Evolutionary conservation across 2,113 vertebrate species (phyloP), one percentile per base, ranked within the genome.

Genomic region (Eleginops maclovinus): DNA sequence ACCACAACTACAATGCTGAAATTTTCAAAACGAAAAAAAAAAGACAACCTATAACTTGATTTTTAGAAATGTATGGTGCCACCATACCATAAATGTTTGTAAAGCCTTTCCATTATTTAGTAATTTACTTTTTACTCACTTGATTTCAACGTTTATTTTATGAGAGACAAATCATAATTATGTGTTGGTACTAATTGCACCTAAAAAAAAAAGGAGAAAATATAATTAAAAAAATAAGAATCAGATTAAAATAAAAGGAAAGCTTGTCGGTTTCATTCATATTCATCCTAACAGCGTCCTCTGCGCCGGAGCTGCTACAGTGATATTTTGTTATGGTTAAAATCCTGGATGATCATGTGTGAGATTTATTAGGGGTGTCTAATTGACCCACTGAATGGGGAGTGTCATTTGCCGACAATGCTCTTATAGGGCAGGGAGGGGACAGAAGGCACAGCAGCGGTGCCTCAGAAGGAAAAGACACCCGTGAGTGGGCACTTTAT

Each of bases 1-100:
- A 93, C 90, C 92, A 93, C 93, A 92, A 93, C 93, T 89, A 93
- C 92, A 88, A 90, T 86, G 91, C 89, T 88, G 90, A 91, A 69
- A 92, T 85, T 89, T 82, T 77, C 65, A 80, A 83, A 81, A 36
- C 6, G 31, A 55, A 71, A 67, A 79, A 70, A 73, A 86, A 51
- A 83, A 86, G 53, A 87, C 63, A 87, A 78, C 74, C 90, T 89
- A 93, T 56, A 89, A 64, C 40, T 75, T 84, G 71, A 90, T 89
- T 91, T 62, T 90, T 55, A 89, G 70, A 85, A 81, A 82, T 4
- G 56, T 77, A 83, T 72, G 82, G 76, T 62, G 81, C 46, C 69
- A 89, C 65, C 90, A 89, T 65, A 87, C 47, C 40, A 68, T 21
- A 80, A 85, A 60, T 77, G 83, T 78, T 88, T 81, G 50, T 83